Conservation (phyloP, 2,888 invertebrate species). For the Acronicta psi region DNA sequence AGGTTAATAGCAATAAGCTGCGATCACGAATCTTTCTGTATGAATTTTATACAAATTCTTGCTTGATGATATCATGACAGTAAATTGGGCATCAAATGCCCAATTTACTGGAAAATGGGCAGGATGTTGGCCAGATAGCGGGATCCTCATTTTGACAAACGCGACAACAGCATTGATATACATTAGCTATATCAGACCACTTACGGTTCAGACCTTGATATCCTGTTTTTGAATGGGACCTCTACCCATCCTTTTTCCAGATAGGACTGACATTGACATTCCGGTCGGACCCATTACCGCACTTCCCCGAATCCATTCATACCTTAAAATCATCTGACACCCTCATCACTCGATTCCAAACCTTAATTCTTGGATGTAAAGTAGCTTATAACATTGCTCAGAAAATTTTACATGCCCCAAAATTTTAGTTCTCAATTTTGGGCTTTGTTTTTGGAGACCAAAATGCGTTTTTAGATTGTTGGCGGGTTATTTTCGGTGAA, state of each 20-base stretch:
- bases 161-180: conserved; percentile 27
- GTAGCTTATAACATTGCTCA: conserved; percentile 18
- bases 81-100: not conserved
- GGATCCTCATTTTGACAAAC: conserved; percentile 39
- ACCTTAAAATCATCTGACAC: conserved; percentile 47
- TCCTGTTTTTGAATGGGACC: conserved; percentile 67
- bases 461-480: conserved; percentile 57
- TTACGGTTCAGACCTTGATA: conserved; percentile 51
- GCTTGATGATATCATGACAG: not conserved
- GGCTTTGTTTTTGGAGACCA: conserved; percentile 45
- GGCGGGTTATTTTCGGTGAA: conserved; percentile 64
- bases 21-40: no score
- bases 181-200: conserved; percentile 55
- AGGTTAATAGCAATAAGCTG: no score
- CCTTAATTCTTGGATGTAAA: conserved; percentile 61
- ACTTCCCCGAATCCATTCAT: conserved; percentile 86
- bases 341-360: conserved; percentile 59
- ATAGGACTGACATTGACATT: conserved; percentile 81
- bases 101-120: not conserved
- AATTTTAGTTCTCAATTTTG: conserved; percentile 23
- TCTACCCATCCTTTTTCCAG: conserved; percentile 72
- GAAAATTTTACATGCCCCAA: conserved; percentile 10
- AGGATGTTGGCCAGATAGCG: conserved; percentile 23
- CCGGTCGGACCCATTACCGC: conserved; percentile 79
- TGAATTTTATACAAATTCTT: no score